phyloP scores from a whole-genome alignment of 2,113 vertebrate species.

The Jaculus jaculus region DNA sequence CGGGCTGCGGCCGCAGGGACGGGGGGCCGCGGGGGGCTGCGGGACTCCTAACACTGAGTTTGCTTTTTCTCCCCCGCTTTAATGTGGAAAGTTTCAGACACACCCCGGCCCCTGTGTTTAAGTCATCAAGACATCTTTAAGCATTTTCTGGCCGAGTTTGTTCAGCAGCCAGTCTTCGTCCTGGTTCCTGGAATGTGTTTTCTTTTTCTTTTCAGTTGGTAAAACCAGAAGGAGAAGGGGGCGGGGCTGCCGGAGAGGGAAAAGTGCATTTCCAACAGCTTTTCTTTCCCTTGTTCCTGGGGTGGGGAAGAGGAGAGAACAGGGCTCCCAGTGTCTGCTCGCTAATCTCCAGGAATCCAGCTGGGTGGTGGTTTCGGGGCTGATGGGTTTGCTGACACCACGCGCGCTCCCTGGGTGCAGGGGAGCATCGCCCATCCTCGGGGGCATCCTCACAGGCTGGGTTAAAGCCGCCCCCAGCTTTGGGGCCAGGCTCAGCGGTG shows the following conservation, averaged over 20 bases:
- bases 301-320: slow-evolving; percentile 81
- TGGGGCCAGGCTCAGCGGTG: neutral
- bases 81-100: slow-evolving; percentile 90
- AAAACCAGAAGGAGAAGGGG: slow-evolving; percentile 68
- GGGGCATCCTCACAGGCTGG: slow-evolving; percentile 72
- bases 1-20: neutral
- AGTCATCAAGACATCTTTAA: slow-evolving; percentile 92
- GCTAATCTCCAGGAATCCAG: slow-evolving; percentile 86
- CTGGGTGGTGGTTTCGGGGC: slow-evolving; percentile 87
- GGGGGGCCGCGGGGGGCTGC: neutral
- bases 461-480: slow-evolving; percentile 76
- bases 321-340: slow-evolving; percentile 86
- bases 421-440: neutral
- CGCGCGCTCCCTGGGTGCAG: neutral
- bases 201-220: slow-evolving; percentile 89
- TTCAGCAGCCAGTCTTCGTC: slow-evolving; percentile 81
- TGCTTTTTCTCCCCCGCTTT: slow-evolving; percentile 70
- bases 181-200: slow-evolving; percentile 89
- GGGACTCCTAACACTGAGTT: slow-evolving; percentile 84
- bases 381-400: slow-evolving; percentile 84
- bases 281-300: slow-evolving; percentile 75
- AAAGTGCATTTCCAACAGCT: slow-evolving; percentile 82
- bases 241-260: neutral
- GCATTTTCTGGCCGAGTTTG: slow-evolving; percentile 90
- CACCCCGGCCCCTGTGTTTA: slow-evolving; percentile 90